Evolutionary conservation across 2,888 invertebrate species (phyloP).

Genomic region (Rhabditophanes sp.): DNA sequence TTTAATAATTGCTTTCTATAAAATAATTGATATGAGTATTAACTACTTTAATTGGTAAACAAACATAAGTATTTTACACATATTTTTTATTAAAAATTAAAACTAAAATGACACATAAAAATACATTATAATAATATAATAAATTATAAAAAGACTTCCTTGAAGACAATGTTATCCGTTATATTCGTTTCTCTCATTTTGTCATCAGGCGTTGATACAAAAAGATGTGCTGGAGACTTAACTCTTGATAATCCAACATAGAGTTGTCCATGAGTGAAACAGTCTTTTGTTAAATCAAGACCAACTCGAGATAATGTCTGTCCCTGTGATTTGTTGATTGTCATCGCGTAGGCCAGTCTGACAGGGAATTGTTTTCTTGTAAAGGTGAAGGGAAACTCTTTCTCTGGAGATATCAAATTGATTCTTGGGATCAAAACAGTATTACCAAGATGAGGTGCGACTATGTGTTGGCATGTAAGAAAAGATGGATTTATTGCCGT

Average conservation of each 20-base stretch:
- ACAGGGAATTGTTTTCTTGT: constrained; percentile 12
- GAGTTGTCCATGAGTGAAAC: constrained; percentile 17
- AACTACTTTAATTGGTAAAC: no score
- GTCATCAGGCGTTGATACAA: no score
- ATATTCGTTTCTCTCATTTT: no score
- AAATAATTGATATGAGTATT: no score
- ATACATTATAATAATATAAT: no score
- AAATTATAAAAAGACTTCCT: no score
- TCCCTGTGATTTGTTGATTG: constrained; percentile 20
- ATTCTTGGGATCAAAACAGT: constrained; percentile 8
- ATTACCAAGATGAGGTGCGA: constrained; percentile 7
- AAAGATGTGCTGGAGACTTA: no score
- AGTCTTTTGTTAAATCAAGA: constrained; percentile 6
- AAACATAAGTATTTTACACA: no score
- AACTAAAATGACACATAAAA: no score
- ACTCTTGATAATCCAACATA: constrained; percentile 19
- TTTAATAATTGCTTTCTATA: no score
- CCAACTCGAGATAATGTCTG: constrained; percentile 19
- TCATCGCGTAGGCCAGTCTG: constrained; percentile 15
- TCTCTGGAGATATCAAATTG: constrained; percentile 11
- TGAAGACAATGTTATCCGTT: no score
- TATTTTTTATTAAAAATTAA: no score
- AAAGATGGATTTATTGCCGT: constrained; percentile 8
- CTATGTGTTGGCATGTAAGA: constrained; percentile 10
- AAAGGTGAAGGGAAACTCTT: constrained; percentile 43